phyloP scores from a whole-genome alignment of 2,797 vertebrate species.

The Catostomus latipinnis region DNA sequence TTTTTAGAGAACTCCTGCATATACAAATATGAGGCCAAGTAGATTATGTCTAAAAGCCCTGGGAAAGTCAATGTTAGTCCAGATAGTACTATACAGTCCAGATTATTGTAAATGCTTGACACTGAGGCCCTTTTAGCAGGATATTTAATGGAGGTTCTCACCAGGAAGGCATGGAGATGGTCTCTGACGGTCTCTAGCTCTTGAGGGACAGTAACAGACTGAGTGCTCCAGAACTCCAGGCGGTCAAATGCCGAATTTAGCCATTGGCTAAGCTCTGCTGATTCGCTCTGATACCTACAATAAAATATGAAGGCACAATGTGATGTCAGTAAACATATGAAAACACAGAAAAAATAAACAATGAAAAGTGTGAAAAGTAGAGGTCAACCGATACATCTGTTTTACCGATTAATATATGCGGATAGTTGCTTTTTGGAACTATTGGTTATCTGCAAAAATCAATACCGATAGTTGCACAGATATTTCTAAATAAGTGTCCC shows the following conservation, averaged over 20 bases:
- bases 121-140: neutral
- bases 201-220: slow-evolving; percentile 94
- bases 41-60: slow-evolving; percentile 2
- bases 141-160: slow-evolving; percentile 67
- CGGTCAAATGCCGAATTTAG: slow-evolving; percentile 87
- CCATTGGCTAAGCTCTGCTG: slow-evolving; percentile 88
- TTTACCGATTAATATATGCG: too few relatives aligned
- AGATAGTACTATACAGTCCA: neutral
- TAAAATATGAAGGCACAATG: neutral
- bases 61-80: neutral
- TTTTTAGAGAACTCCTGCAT: slow-evolving; percentile 96
- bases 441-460: too few relatives aligned
- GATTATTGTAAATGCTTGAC: neutral
- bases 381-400: too few relatives aligned
- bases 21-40: slow-evolving; percentile 24
- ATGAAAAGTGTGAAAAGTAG: neutral
- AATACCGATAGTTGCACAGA: too few relatives aligned
- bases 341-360: too few relatives aligned
- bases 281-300: slow-evolving; percentile 90
- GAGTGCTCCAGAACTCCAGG: slow-evolving; percentile 93
- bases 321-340: neutral
- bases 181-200: slow-evolving; percentile 94
- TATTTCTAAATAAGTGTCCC: too few relatives aligned
- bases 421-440: too few relatives aligned
- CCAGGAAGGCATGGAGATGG: slow-evolving; percentile 92